Percentiles rank a stretch among this genome's conserved stretches.
These are phyloP conservation scores for Pelusios castaneus DNA, from an alignment of 2,113 vertebrate species.

Conservation along the genomic window DNA sequence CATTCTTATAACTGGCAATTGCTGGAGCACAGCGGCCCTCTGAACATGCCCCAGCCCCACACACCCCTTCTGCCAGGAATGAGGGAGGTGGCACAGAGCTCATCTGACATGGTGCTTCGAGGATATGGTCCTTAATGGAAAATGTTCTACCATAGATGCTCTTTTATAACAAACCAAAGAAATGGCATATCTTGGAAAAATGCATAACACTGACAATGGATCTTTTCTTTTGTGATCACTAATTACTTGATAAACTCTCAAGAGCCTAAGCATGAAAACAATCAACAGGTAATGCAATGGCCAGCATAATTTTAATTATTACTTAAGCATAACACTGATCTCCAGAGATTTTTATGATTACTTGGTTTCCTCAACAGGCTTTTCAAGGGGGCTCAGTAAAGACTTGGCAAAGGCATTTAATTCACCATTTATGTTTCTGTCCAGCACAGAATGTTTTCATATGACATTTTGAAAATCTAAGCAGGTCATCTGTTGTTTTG, in stretches of 20 bases:
- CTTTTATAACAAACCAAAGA: constrained; percentile 17
- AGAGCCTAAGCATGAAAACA: constrained; percentile 45
- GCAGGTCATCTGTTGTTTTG: constrained; percentile 28
- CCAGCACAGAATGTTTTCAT: constrained; percentile 39
- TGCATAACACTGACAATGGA: neutral
- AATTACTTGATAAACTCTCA: constrained; percentile 55
- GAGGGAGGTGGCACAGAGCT: neutral
- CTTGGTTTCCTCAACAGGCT: constrained; percentile 12
- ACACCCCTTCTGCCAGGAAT: neutral
- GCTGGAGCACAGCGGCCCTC: too few species aligned
- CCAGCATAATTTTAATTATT: constrained; percentile 51
- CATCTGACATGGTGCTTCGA: neutral
- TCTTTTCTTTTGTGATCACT: constrained; percentile 44
- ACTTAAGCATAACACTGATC: constrained; percentile 43
- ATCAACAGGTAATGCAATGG: constrained; percentile 37
- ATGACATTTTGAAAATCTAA: constrained; percentile 30
- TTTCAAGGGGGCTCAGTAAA: constrained; percentile 26
- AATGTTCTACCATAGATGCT: neutral
- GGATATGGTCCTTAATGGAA: neutral
- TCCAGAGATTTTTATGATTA: neutral
- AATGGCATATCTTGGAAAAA: constrained; percentile 11
- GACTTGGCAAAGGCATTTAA: constrained; percentile 20
- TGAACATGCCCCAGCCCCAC: neutral
- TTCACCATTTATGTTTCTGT: constrained; percentile 45
- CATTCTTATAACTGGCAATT: neutral